These are phyloP conservation scores for Phaenicophaeus curvirostris DNA, from an alignment of 2,797 vertebrate genomes.

Conservation along the genomic window DNA sequence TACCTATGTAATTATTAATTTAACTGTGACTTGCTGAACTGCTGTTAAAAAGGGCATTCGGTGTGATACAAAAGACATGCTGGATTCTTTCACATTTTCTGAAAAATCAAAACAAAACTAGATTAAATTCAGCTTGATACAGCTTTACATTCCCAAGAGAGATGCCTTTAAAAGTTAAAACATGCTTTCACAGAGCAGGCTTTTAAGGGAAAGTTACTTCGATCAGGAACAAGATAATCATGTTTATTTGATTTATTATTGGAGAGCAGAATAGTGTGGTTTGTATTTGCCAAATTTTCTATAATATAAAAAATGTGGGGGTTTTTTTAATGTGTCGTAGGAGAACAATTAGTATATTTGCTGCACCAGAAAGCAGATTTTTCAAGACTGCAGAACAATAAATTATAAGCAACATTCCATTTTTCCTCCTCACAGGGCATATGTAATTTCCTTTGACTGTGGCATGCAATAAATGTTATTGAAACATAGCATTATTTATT, in stretches of 20 bases:
- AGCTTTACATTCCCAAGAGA: neutral
- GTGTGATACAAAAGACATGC: neutral
- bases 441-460: slow-evolving; percentile 30
- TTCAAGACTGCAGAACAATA: slow-evolving; percentile 5
- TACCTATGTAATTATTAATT: neutral
- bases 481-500: slow-evolving; percentile 26
- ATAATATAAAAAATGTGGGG: neutral
- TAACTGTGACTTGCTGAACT: neutral
- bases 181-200: neutral
- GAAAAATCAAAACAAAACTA: neutral
- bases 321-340: neutral
- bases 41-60: neutral
- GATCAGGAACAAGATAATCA: neutral
- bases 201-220: slow-evolving; percentile 34
- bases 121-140: slow-evolving; percentile 16
- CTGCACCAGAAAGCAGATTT: slow-evolving; percentile 23
- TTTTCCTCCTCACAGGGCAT: neutral
- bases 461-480: neutral
- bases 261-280: neutral
- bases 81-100: slow-evolving; percentile 1
- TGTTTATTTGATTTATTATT: slow-evolving; percentile 32
- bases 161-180: slow-evolving; percentile 44
- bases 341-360: slow-evolving; percentile 33
- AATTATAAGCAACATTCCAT: neutral
- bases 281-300: slow-evolving; percentile 11